These are phyloP conservation scores for Drosophila setifemur DNA, from an alignment of 1,140 invertebrate genomes.

Conservation along the genomic window DNA sequence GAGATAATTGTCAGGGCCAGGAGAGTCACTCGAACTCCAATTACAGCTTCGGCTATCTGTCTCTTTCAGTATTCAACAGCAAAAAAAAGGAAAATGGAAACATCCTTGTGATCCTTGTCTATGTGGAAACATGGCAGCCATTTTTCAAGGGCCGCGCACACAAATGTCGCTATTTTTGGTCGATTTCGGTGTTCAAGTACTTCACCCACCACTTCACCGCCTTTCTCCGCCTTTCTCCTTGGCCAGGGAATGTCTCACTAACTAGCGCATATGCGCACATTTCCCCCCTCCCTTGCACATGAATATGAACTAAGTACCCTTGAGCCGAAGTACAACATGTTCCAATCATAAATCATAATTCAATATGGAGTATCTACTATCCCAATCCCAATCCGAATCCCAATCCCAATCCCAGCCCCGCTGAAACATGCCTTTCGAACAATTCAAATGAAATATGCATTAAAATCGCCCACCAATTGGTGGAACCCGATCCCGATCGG, in stretches of 20 bases:
- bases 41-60: constrained; percentile 37
- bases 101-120: constrained; percentile 53
- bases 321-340: constrained; percentile 69
- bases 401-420: not conserved
- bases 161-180: constrained; percentile 79
- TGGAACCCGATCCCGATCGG: constrained; percentile 55
- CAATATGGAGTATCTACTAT: constrained; percentile 80
- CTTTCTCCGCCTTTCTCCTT: constrained; percentile 33
- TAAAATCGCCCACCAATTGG: constrained; percentile 69
- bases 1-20: constrained; percentile 36
- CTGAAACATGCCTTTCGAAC: constrained; percentile 49
- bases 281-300: constrained; percentile 27
- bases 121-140: constrained; percentile 56
- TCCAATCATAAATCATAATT: constrained; percentile 77
- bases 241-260: constrained; percentile 63
- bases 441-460: constrained; percentile 78
- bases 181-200: constrained; percentile 35
- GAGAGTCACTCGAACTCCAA: constrained; percentile 54
- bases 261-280: constrained; percentile 79
- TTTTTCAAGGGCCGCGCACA: constrained; percentile 51
- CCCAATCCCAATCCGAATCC: too few species aligned
- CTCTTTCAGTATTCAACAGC: not conserved
- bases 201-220: constrained; percentile 62
- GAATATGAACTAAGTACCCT: constrained; percentile 58
- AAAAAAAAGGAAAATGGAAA: constrained; percentile 36